A percentile compares a stretch with the other conserved stretches of the same genome.
Conservation (phyloP, 2,888 invertebrate genomes). For the Cheilosia vulpina region DNA sequence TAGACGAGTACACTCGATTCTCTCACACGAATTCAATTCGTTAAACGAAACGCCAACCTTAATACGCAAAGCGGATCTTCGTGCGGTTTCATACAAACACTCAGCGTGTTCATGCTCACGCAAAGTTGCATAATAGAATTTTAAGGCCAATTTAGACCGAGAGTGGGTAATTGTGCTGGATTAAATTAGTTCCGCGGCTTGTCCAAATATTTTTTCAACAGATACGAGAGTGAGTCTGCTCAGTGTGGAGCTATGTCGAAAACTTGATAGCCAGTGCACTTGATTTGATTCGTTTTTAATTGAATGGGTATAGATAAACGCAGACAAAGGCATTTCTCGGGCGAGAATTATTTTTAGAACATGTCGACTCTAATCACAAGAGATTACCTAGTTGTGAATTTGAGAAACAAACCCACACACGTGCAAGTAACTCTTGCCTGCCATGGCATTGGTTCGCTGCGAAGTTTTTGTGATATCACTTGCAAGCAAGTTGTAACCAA, state of each 20-base stretch:
- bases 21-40: slow-evolving; percentile 25
- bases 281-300: slow-evolving; percentile 35
- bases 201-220: slow-evolving; percentile 1
- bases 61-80: slow-evolving; percentile 59
- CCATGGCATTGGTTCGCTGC: no score
- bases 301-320: no score
- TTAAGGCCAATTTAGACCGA: slow-evolving; percentile 45
- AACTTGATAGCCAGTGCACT: slow-evolving; percentile 8
- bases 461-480: no score
- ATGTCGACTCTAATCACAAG: background rate
- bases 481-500: background rate
- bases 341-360: slow-evolving; percentile 15
- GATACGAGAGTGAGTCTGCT: background rate
- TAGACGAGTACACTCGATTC: slow-evolving; percentile 27
- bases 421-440: no score
- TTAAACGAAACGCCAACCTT: slow-evolving; percentile 30
- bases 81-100: slow-evolving; percentile 32
- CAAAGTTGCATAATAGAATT: slow-evolving; percentile 43
- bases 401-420: no score
- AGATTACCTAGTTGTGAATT: background rate
- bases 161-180: slow-evolving; percentile 38
- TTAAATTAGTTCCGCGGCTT: slow-evolving; percentile 38
- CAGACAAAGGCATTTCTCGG: background rate
- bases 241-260: background rate
- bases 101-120: background rate